Evolutionary conservation across 1,140 invertebrate species (phyloP), one percentile per base, ranked within the genome.

Genomic region (Leguminivora glycinivorella): DNA sequence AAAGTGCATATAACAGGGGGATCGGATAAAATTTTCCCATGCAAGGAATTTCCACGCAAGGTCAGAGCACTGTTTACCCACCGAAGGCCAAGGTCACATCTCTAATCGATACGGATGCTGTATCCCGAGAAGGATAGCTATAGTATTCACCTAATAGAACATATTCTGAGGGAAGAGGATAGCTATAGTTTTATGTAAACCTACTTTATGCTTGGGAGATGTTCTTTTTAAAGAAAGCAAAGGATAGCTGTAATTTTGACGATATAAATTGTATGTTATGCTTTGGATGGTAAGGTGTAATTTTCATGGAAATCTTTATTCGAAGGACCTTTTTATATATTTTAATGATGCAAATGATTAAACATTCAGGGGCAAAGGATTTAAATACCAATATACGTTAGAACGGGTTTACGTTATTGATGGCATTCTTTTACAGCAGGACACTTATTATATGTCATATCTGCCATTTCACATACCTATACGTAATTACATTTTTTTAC

Each of bases 31-130:
- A 63, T 60, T 4, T 60, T 19, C 22, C 56, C 58, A 19, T 43
- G 40, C n/a, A 3, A 43, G 40, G 40, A 43, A n/a, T 63, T 63
- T 17, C 17, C 58, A 29, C 9, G 14, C 29, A 63, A 63, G 24
- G 58, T 34, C 58, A 63, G 25, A 9, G 58, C n/a, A 43, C 25
- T 63, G 58, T 63, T 56, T 31, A 69, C 76, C 72, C 78, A 34
- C 56, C 14, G 72, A 83, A 83, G 84, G 83, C 85, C 86, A 89
- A 83, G 86, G 86, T 72, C 76, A 71, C 43, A 3, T 26, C 5
- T 14, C 63, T 70, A 80, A 88, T 88, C 86, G 83, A 88, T 88
- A 87, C 73, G 81, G 86, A 86, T 82, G 86, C 86, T 87, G 86
- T 67, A 80, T 38, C 60, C n/a, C 79, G 47, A 38, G 31, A 14